Evolutionary conservation across 2,797 vertebrate species (phyloP), one percentile per base, ranked within the genome.

Genomic region (Gymnoscopelus microlampas): DNA sequence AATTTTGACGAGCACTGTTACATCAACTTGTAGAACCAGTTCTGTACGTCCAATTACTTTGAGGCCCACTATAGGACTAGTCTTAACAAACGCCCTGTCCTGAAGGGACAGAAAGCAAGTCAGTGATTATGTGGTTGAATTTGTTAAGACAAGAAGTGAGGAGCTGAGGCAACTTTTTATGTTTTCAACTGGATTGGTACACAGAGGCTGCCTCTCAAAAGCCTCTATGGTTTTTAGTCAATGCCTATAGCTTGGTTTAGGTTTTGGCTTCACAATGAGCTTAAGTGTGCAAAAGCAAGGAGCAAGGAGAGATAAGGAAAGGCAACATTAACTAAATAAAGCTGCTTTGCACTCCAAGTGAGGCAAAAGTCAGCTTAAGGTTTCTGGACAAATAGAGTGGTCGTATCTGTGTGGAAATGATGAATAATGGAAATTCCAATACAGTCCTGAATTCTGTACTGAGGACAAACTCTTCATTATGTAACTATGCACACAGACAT

Each of bases 261-360:
- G 23, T 74, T 85, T 86, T 54, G 79, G 79, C 77, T 66, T 82
- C 80, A 83, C 78, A 64, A 71, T 64, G 66, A 73, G 81, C 73
- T 87, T 80, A 82, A 85, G 71, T 70, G 55, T 54, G 55, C 68
- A 71, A 73, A 87, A 87, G 74, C 81, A 79, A 73, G 72, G 80
- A 83, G 62, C 79, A 81, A 74, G 81, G 26, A 54, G 79, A 79
- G 88, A 90, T 87, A 89, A 90, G 85, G 71, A 74, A 86, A 77
- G 77, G 71, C 71, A 77, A 83, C 71, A 69, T 81, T 78, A 87
- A 84, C 79, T 74, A 85, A 84, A 86, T 91, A 85, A 91, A 90
- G 81, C 85, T 73, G 85, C 85, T 91, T 87, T 89, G 74, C 81
- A 71, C 75, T 79, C 68, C 39, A 74, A 77, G 77, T 56, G 71